Percentiles rank a stretch among this genome's conserved stretches.
Evolutionary conservation across 2,113 vertebrate genomes (phyloP).

Genomic region (Diphyllodes magnificus): DNA sequence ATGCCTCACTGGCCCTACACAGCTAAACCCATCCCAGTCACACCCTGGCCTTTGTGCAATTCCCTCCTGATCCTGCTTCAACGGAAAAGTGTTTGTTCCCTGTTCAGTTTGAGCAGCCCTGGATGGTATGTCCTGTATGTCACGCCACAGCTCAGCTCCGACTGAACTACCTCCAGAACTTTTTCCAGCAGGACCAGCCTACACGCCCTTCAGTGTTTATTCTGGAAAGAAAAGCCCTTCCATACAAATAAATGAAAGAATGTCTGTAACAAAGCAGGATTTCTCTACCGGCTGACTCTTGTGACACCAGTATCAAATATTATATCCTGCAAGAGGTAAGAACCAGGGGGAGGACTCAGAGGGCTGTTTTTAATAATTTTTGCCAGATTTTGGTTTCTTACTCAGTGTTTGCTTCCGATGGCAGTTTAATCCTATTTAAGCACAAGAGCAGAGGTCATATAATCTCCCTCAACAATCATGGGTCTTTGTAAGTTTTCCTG

Average conservation of each 20-base stretch:
- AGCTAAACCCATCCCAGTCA: background rate
- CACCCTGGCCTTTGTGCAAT: background rate
- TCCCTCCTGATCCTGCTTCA: background rate
- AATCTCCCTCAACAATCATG: background rate
- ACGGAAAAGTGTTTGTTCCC: background rate
- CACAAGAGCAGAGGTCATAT: background rate
- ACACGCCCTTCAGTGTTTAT: background rate
- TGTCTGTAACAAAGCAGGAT: background rate
- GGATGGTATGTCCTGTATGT: background rate
- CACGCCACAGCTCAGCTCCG: background rate
- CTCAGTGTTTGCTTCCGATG: background rate
- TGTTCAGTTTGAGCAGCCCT: background rate
- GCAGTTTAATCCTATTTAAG: background rate
- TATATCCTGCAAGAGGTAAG: background rate
- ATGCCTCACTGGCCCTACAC: background rate
- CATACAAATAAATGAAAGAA: background rate
- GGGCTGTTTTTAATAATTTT: background rate
- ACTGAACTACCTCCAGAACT: background rate
- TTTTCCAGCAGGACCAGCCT: background rate
- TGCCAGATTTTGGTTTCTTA: background rate
- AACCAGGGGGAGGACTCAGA: background rate
- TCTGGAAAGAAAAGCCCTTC: background rate
- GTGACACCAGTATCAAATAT: background rate
- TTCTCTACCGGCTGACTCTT: background rate
- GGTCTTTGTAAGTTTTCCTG: background rate